Evolutionary conservation across 2,797 vertebrate genomes (phyloP).

Genomic region (Mormyrus hasselquistii): DNA sequence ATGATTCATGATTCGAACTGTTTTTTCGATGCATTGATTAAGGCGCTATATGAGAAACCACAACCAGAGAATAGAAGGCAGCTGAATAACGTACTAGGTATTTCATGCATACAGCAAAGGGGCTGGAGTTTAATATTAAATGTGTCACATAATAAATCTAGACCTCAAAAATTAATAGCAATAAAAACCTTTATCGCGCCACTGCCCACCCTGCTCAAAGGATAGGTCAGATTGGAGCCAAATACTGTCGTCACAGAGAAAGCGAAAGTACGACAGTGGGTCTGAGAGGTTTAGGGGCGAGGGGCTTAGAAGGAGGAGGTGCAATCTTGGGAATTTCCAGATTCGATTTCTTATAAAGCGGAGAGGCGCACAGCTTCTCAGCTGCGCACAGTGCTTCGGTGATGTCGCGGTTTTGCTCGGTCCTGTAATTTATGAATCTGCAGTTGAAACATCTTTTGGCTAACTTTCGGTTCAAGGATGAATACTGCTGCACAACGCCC

Average conservation of each 20-base stretch:
- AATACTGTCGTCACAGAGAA: neutral
- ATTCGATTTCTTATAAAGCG: neutral
- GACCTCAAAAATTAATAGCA: neutral
- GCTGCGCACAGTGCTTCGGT: neutral
- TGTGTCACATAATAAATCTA: neutral
- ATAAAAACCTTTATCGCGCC: neutral
- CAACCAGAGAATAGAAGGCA: neutral
- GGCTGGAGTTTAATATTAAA: neutral
- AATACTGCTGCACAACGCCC: neutral
- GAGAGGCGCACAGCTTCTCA: neutral
- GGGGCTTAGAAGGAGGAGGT: neutral
- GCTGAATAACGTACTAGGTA: neutral
- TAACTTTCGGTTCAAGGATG: neutral
- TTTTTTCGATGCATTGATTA: neutral
- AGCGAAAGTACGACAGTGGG: neutral
- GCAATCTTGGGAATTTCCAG: neutral
- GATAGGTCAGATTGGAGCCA: neutral
- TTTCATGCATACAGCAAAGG: neutral
- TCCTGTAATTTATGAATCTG: neutral
- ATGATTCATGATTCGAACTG: neutral
- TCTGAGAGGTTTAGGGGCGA: neutral
- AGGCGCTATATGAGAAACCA: neutral
- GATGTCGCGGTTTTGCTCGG: neutral
- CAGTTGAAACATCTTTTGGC: neutral
- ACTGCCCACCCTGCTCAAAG: neutral